Percentiles rank a stretch among this genome's conserved stretches.
phyloP scores from a whole-genome alignment of 2,797 vertebrate genomes.

The Huso huso region DNA sequence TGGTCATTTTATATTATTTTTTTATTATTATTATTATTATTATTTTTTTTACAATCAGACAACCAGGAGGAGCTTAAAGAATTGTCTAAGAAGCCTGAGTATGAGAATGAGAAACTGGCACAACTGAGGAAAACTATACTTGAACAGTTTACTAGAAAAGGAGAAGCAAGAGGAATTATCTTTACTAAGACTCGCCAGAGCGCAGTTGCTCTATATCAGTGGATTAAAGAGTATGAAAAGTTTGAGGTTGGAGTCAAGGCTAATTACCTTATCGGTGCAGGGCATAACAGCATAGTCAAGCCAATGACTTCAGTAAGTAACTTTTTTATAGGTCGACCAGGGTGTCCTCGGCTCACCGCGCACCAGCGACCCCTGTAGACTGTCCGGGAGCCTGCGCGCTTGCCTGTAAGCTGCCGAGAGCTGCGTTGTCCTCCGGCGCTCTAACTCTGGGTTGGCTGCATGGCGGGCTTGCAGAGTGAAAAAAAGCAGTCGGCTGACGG shows the following conservation, averaged over 20 bases:
- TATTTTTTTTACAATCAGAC: constrained; percentile 43
- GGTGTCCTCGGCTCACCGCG: too few species aligned
- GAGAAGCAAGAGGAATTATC: constrained; percentile 76
- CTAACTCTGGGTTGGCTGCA: too few species aligned
- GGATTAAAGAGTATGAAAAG: constrained; percentile 83
- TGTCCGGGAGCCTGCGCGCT: too few species aligned
- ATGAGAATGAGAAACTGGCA: constrained; percentile 78
- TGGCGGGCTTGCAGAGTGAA: too few species aligned
- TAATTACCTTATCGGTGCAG: constrained; percentile 77
- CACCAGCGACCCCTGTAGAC: too few species aligned
- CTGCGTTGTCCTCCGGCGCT: too few species aligned
- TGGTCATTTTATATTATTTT: constrained; percentile 14
- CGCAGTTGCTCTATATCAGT: constrained; percentile 75
- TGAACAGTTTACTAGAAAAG: constrained; percentile 66
- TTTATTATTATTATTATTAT: too few species aligned
- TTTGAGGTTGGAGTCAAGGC: constrained; percentile 79
- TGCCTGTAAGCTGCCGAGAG: too few species aligned
- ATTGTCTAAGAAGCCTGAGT: constrained; percentile 58
- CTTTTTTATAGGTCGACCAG: neutral
- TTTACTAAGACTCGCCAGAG: constrained; percentile 89
- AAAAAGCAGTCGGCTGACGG: too few species aligned
- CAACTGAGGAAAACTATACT: constrained; percentile 67
- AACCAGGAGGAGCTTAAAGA: constrained; percentile 61
- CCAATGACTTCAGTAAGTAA: constrained; percentile 77
- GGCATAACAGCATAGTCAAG: constrained; percentile 81